Percentiles rank a stretch among this genome's conserved stretches.
Evolutionary conservation across 2,797 vertebrate species (phyloP).

Genomic region (Silurus lanzhouensis): DNA sequence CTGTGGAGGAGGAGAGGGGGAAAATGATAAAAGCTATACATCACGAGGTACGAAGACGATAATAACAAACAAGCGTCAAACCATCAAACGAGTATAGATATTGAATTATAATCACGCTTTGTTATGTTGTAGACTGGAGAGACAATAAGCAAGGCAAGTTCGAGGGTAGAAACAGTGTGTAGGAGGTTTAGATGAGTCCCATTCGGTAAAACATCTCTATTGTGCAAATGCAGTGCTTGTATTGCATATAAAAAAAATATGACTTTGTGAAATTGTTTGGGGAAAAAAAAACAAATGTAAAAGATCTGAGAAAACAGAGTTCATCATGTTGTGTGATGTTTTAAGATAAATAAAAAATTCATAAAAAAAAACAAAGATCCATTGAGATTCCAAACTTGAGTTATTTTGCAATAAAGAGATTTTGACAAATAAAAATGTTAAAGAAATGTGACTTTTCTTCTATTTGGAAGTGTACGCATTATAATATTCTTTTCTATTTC

Average conservation of each 20-base stretch:
- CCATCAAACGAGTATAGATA: not conserved
- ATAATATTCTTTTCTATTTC: too few species aligned
- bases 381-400: slow-evolving; percentile 22
- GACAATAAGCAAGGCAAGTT: not conserved
- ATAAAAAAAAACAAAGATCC: too few species aligned
- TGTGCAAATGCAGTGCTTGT: not conserved
- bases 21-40: too few species aligned
- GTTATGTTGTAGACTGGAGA: not conserved
- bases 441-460: too few species aligned
- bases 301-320: slow-evolving; percentile 2
- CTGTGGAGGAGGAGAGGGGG: slow-evolving; percentile 64
- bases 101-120: not conserved
- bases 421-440: too few species aligned
- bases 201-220: not conserved
- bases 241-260: not conserved
- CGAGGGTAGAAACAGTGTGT: not conserved
- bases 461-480: too few species aligned
- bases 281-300: not conserved
- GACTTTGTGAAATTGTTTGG: not conserved
- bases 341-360: slow-evolving; percentile 17
- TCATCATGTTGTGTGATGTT: slow-evolving; percentile 13
- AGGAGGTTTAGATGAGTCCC: not conserved
- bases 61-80: not conserved
- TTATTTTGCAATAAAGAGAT: too few species aligned
- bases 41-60: not conserved